These are phyloP conservation scores for Anoplophora glabripennis DNA, from an alignment of 1,140 invertebrate genomes.

Conservation along the genomic window DNA sequence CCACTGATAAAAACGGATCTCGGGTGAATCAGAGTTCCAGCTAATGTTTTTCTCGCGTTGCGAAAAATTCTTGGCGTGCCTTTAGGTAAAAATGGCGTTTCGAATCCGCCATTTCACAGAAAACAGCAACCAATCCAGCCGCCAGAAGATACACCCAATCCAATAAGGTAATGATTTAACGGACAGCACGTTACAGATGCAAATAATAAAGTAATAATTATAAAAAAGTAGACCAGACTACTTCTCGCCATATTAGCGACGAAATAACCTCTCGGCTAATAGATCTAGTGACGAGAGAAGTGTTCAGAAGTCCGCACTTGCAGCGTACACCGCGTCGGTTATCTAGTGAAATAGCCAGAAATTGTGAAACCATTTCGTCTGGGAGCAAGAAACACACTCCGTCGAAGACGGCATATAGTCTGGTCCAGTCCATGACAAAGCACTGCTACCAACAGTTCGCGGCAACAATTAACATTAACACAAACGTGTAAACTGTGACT, in stretches of 20 bases:
- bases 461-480: too few relatives aligned
- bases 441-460: not conserved
- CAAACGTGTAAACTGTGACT: constrained; percentile 13
- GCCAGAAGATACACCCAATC: not conserved
- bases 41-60: too few relatives aligned
- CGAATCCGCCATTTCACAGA: constrained; percentile 12
- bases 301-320: not conserved
- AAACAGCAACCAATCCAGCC: constrained; percentile 2
- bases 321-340: too few relatives aligned
- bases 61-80: constrained; percentile 5
- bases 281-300: not conserved
- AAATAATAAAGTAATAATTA: constrained; percentile 6
- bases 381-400: constrained; percentile 9
- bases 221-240: constrained; percentile 12
- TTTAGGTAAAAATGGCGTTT: constrained; percentile 7
- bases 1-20: too few relatives aligned
- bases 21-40: too few relatives aligned
- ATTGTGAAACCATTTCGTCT: constrained; percentile 12
- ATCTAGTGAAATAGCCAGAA: constrained; percentile 7
- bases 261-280: not conserved
- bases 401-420: constrained; percentile 11
- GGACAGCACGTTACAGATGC: constrained; percentile 5
- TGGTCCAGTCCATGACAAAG: constrained; percentile 9
- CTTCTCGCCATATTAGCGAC: not conserved
- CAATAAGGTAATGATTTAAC: constrained; percentile 6